Base-by-base conservation (phyloP, 2,888 invertebrate species). In the Ophraella communa region DNA sequence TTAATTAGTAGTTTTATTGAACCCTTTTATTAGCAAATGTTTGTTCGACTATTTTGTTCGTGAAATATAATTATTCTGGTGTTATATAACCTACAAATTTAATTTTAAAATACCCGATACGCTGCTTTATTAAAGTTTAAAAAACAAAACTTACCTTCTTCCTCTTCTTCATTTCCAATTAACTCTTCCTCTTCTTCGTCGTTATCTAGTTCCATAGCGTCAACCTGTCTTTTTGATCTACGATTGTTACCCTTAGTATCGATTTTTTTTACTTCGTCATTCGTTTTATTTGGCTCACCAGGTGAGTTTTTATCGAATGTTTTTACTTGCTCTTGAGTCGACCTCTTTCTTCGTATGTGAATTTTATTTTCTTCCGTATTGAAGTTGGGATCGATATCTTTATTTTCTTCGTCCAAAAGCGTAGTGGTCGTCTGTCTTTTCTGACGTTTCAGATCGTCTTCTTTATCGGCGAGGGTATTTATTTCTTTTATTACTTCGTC, bases 321-420 rank as follows among this genome's bases (percentile, higher is more conserved):
- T n/a, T n/a, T n/a, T n/a, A n/a, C n/a, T n/a, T n/a, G n/a, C n/a
- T n/a, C n/a, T n/a, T n/a, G n/a, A n/a, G n/a, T n/a, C n/a, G n/a
- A n/a, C 51, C 80, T 71, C 66, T 79, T 76, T 24, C 73, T 72
- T 42, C 80, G 68, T 4, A 80, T 70, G 56, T 78, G 74, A 8
- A 77, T 75, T 45, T 71, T 69, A 44, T 62, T 62, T 49, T 74
- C 72, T 11, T 70, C 73, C 2, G 70, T 65, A 65, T 74, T 71
- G 14, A 73, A 24, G 11, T 71, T 71, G 0, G 81, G 81, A 70
- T 80, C 74, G n/a, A 81, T 70, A 24, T 73, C 73, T 17, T 72
- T 73, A 3, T 73, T 75, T 72, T 81, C 80, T 65, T 76, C 76
- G 8, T 81, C 78, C 18, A 77, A 20, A 10, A 81, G 66, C 3